Evolutionary conservation across 2,888 invertebrate genomes (phyloP).

Genomic region (Hermaeophaga mercurialis): DNA sequence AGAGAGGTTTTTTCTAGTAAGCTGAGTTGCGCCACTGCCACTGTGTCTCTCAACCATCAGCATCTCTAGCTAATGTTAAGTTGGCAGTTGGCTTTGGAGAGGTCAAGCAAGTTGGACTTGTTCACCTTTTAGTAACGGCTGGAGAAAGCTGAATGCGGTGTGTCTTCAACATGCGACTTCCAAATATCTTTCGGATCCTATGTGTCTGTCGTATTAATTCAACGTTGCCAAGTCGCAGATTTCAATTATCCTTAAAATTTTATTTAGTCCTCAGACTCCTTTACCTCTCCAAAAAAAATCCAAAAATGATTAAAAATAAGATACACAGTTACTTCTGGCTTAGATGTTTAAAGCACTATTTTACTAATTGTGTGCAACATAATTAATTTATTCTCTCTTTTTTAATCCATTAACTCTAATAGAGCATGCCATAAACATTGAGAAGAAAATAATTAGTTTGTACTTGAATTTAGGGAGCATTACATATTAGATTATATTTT

Average conservation of each 20-base stretch:
- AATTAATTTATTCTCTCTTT: too few species aligned
- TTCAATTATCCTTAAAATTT: background rate
- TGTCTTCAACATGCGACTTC: constrained; percentile 42
- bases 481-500: too few species aligned
- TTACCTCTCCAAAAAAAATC: too few species aligned
- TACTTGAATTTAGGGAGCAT: too few species aligned
- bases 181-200: constrained; percentile 38
- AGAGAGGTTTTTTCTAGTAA: constrained; percentile 10
- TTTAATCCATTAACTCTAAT: too few species aligned
- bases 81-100: constrained; percentile 43
- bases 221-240: constrained; percentile 7
- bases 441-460: too few species aligned
- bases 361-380: too few species aligned
- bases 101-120: constrained; percentile 50
- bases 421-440: too few species aligned
- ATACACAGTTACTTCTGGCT: too few species aligned
- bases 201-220: constrained; percentile 31
- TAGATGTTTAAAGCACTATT: too few species aligned
- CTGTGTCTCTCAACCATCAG: constrained; percentile 33
- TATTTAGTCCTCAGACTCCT: too few species aligned
- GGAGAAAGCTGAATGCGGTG: constrained; percentile 49
- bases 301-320: too few species aligned
- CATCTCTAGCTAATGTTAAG: constrained; percentile 37
- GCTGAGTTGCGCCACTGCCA: constrained; percentile 31
- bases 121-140: constrained; percentile 50